phyloP scores from a whole-genome alignment of 2,797 vertebrate genomes.

The Scolopax rusticola region DNA sequence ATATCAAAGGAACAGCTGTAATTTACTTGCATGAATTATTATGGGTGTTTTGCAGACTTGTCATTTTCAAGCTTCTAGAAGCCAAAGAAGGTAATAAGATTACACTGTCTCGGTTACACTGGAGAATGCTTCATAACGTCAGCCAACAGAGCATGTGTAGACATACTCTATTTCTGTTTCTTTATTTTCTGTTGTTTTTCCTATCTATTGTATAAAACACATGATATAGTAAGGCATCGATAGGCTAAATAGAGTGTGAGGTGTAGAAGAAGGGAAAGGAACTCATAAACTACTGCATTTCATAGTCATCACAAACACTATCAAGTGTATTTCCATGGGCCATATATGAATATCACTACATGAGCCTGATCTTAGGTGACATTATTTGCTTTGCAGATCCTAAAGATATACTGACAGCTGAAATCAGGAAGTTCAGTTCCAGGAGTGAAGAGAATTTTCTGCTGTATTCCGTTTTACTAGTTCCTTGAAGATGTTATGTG shows the following conservation, averaged over 20 bases:
- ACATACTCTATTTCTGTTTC: not conserved
- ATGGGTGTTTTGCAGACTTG: not conserved
- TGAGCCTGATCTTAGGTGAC: not conserved
- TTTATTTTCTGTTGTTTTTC: not conserved
- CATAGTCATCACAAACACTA: not conserved
- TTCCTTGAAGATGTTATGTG: not conserved
- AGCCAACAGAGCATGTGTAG: not conserved
- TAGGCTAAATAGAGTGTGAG: not conserved
- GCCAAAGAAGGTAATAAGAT: not conserved
- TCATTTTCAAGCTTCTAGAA: not conserved
- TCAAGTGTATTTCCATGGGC: not conserved
- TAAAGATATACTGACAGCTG: not conserved
- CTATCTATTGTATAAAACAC: not conserved
- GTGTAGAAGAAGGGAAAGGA: not conserved
- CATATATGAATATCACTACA: not conserved
- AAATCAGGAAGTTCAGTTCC: not conserved
- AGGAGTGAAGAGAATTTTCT: not conserved
- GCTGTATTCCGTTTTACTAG: not conserved
- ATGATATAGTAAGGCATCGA: accelerated
- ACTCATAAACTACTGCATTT: not conserved
- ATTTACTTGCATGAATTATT: not conserved
- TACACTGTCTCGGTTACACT: not conserved
- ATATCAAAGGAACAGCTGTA: not conserved
- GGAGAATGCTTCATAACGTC: not conserved
- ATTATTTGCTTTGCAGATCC: not conserved